phyloP scores from a whole-genome alignment of 2,888 invertebrate species.

The Acanthopleura granulata region DNA sequence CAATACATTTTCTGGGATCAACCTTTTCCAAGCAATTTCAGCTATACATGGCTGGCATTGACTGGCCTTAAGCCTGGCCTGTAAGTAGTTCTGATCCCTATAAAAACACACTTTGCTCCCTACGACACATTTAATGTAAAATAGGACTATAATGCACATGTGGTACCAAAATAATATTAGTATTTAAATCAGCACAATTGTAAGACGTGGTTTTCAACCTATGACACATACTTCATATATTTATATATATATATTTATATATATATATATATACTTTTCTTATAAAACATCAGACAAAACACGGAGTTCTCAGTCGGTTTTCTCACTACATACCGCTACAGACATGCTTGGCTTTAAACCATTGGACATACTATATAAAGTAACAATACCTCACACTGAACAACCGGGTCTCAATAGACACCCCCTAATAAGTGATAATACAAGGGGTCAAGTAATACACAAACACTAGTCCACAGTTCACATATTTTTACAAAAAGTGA shows the following conservation, averaged over 20 bases:
- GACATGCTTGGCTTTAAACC: constrained; percentile 2
- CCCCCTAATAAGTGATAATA: constrained; percentile 14
- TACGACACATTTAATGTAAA: constrained; percentile 12
- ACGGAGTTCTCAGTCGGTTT: neutral
- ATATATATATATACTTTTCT: constrained; percentile 8
- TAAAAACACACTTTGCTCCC: neutral
- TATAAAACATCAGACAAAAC: constrained; percentile 20
- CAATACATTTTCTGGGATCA: too few relatives aligned
- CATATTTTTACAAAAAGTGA: constrained; percentile 12
- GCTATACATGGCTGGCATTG: too few relatives aligned
- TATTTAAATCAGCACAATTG: constrained; percentile 17
- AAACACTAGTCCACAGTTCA: constrained; percentile 2
- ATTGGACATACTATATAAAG: neutral
- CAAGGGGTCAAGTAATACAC: constrained; percentile 17
- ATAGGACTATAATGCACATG: constrained; percentile 16
- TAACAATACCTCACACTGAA: constrained; percentile 14
- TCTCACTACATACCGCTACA: constrained; percentile 13
- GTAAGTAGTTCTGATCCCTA: too few relatives aligned
- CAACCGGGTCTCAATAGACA: neutral
- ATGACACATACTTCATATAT: constrained; percentile 16
- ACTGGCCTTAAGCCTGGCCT: too few relatives aligned
- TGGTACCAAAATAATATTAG: constrained; percentile 18
- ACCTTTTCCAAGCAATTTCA: too few relatives aligned
- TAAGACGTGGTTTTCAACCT: constrained; percentile 15
- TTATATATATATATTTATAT: constrained; percentile 12